Percentiles rank a stretch among this genome's conserved stretches.
phyloP scores from a whole-genome alignment of 2,797 vertebrate species.

The Channallabes apus region DNA sequence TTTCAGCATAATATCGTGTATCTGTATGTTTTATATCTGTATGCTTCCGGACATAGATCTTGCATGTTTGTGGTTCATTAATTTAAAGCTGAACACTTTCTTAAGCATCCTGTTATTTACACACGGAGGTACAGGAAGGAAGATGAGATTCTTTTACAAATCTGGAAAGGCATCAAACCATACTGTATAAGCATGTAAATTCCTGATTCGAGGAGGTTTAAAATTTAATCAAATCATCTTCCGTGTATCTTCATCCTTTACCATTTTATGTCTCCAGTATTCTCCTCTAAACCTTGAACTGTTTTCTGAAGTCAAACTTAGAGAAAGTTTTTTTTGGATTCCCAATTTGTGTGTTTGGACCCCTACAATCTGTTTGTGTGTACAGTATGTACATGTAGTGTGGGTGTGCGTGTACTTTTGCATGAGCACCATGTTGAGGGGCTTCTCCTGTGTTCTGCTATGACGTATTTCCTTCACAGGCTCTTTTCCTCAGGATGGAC shows the following conservation, averaged over 20 bases:
- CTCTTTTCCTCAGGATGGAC: conserved; percentile 68
- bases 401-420: conserved; percentile 25
- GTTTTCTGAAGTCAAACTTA: neutral
- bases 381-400: conserved; percentile 44
- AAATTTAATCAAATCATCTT: neutral
- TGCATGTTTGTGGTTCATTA: conserved; percentile 22
- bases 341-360: neutral
- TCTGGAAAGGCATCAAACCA: neutral
- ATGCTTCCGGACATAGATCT: conserved; percentile 3
- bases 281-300: neutral
- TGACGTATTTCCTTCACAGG: conserved; percentile 71
- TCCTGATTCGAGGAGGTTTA: neutral
- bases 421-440: conserved; percentile 31
- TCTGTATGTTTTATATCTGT: neutral
- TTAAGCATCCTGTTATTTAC: conserved; percentile 78
- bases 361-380: neutral
- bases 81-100: conserved; percentile 37
- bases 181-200: neutral
- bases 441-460: conserved; percentile 44
- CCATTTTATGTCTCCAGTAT: neutral
- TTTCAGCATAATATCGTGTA: neutral
- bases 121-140: neutral
- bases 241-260: neutral
- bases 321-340: neutral
- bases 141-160: neutral